A percentile compares a stretch with the other conserved stretches of the same genome.
phyloP scores from a whole-genome alignment of 2,888 invertebrate genomes.

The Trichopoda pennipes region DNA sequence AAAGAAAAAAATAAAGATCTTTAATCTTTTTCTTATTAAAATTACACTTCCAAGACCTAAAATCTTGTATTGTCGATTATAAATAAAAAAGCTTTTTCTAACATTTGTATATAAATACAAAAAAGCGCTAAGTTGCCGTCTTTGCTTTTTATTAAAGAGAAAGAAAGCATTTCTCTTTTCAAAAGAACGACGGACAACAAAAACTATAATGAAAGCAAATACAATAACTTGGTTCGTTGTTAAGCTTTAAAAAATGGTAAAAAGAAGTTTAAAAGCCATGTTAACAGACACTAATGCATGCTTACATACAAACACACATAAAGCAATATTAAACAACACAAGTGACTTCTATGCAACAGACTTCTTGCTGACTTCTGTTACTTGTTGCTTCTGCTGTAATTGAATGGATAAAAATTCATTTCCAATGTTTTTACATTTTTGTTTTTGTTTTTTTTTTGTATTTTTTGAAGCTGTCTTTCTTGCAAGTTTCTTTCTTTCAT shows the following conservation, averaged over 20 bases:
- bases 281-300: conserved; percentile 1
- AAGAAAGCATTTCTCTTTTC: conserved; percentile 68
- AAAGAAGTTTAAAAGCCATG: conserved; percentile 58
- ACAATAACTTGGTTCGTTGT: conserved; percentile 39
- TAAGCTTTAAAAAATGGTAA: conserved; percentile 52
- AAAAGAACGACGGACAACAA: conserved; percentile 2
- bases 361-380: conserved; percentile 40
- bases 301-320: background rate
- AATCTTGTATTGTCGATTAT: no score
- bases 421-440: background rate
- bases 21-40: no score
- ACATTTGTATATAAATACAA: background rate
- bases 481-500: conserved; percentile 40
- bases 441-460: background rate
- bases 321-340: background rate
- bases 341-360: conserved; percentile 26
- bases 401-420: background rate
- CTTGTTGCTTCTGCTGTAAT: conserved; percentile 43
- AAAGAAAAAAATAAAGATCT: no score
- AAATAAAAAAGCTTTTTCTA: no score
- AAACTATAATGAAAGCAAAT: conserved; percentile 34
- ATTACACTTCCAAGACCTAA: no score
- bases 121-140: conserved; percentile 39
- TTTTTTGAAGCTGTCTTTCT: conserved; percentile 37
- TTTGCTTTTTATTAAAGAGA: conserved; percentile 9